phyloP scores from a whole-genome alignment of 2,113 vertebrate species.

The Panthera uncia region DNA sequence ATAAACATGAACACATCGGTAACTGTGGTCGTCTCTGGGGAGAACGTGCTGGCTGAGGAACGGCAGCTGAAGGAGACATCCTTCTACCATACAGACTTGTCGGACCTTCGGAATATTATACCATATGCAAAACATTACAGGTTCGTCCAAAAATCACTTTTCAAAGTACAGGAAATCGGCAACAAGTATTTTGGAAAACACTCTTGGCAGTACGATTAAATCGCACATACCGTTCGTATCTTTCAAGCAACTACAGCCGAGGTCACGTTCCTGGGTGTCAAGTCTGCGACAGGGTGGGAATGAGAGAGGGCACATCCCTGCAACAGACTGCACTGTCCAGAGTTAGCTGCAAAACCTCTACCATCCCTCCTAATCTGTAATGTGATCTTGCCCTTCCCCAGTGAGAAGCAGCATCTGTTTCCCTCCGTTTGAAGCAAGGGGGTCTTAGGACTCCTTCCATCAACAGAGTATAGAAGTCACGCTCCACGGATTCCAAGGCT shows the following conservation, averaged over 20 bases:
- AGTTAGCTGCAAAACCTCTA: background rate
- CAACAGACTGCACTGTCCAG: background rate
- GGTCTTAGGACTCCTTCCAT: background rate
- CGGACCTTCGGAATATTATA: background rate
- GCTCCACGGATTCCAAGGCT: background rate
- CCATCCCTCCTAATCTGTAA: background rate
- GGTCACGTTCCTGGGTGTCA: background rate
- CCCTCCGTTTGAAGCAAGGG: background rate
- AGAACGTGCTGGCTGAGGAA: background rate
- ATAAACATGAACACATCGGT: background rate
- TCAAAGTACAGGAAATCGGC: background rate
- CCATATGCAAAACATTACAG: background rate
- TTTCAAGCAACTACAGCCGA: background rate
- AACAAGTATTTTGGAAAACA: conserved; percentile 14
- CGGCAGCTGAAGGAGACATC: background rate
- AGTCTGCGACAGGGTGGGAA: background rate
- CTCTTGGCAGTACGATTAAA: background rate
- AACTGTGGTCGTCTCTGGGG: background rate
- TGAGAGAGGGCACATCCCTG: background rate
- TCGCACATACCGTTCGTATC: background rate
- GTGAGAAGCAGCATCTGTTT: background rate
- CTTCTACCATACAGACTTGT: background rate
- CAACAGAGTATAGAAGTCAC: background rate
- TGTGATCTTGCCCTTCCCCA: background rate
- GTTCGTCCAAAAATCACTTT: background rate